Percentiles rank a stretch among this genome's conserved stretches.
Conservation (phyloP, 2,888 invertebrate species). For the Hirtodrosophila confusa region DNA sequence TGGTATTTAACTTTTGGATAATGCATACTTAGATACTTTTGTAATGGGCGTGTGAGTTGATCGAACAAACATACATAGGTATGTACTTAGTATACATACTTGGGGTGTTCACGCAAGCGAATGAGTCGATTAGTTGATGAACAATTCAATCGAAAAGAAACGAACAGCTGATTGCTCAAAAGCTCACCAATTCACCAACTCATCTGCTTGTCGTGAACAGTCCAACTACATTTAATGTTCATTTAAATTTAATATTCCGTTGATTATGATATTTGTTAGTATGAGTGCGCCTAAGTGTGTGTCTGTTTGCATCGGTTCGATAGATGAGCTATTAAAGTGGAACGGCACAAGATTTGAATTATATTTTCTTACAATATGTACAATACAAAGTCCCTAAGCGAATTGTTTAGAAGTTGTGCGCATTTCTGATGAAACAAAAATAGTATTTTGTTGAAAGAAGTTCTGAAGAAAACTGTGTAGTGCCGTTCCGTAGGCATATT, state of each 20-base stretch:
- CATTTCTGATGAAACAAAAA: constrained; percentile 49
- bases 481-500: constrained; percentile 26
- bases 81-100: constrained; percentile 50
- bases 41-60: constrained; percentile 58
- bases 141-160: too few species aligned
- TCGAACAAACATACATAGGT: constrained; percentile 66
- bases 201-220: neutral
- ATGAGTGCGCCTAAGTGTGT: constrained; percentile 47
- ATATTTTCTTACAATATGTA: constrained; percentile 57
- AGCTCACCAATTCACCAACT: too few species aligned
- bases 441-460: constrained; percentile 4
- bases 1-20: constrained; percentile 55
- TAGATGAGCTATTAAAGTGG: constrained; percentile 20
- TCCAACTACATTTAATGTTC: constrained; percentile 18
- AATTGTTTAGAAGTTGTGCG: constrained; percentile 63
- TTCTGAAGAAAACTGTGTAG: constrained; percentile 9
- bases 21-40: constrained; percentile 50
- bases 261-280: constrained; percentile 47
- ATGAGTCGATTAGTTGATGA: too few species aligned
- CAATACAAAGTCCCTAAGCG: constrained; percentile 41
- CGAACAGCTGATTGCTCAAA: too few species aligned
- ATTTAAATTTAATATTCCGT: constrained; percentile 36
- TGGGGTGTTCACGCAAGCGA: too few species aligned
- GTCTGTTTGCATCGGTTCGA: constrained; percentile 11
- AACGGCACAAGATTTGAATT: constrained; percentile 29